phyloP scores from a whole-genome alignment of 2,888 invertebrate genomes.

The Latrodectus hesperus region DNA sequence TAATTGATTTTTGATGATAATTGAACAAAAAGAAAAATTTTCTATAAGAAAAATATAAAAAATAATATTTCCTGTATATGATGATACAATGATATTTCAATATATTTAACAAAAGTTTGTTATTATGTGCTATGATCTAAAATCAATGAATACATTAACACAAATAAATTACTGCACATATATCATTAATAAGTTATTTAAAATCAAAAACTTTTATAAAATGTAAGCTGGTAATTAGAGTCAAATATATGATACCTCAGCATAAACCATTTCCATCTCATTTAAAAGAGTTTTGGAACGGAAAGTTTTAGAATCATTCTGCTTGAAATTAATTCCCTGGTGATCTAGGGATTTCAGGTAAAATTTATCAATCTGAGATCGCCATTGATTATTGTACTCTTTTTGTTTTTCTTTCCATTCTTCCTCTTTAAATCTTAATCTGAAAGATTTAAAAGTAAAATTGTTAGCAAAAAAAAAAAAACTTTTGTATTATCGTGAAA shows the following conservation, averaged over 20 bases:
- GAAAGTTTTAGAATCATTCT: conserved; percentile 95
- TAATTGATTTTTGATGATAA: too few species aligned
- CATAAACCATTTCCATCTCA: conserved; percentile 94
- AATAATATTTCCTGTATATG: too few species aligned
- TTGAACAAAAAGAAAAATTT: too few species aligned
- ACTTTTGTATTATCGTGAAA: too few species aligned
- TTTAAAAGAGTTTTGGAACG: conserved; percentile 94
- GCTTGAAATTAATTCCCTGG: conserved; percentile 97
- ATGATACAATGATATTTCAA: too few species aligned
- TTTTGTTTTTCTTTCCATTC: conserved; percentile 99
- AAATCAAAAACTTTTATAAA: too few species aligned
- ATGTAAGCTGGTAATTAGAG: too few species aligned
- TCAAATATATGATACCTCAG: conserved; percentile 78
- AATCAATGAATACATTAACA: neutral
- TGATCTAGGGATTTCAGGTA: conserved; percentile 98
- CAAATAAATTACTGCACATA: neutral
- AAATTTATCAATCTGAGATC: conserved; percentile 98
- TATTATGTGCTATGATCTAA: neutral
- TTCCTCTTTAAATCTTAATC: conserved; percentile 93
- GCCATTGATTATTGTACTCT: conserved; percentile 97
- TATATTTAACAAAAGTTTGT: too few species aligned
- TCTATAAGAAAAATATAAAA: too few species aligned
- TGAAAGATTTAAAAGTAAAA: neutral
- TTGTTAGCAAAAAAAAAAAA: too few species aligned
- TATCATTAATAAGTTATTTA: too few species aligned